phyloP scores from a whole-genome alignment of 1,140 invertebrate genomes.

The Aradophagus sp. region DNA sequence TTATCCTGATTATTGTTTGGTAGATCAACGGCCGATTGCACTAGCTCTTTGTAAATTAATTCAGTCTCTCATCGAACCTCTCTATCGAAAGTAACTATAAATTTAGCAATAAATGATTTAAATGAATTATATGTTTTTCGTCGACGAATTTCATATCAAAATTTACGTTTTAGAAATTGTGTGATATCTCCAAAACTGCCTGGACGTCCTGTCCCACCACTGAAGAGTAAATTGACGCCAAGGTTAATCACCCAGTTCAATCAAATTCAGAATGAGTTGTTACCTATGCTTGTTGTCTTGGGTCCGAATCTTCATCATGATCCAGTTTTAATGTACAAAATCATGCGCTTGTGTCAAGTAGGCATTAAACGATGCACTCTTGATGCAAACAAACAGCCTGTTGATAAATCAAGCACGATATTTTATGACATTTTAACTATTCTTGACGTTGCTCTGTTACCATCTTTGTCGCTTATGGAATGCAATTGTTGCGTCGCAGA shows the following conservation, averaged over 20 bases:
- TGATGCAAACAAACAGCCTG: conserved; percentile 66
- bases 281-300: conserved; percentile 90
- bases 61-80: conserved; percentile 88
- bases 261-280: conserved; percentile 84
- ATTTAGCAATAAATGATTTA: background rate
- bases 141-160: conserved; percentile 3
- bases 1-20: conserved; percentile 87
- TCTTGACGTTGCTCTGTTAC: conserved; percentile 90
- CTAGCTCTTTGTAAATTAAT: conserved; percentile 86
- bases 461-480: conserved; percentile 92
- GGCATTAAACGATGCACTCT: conserved; percentile 72
- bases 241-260: conserved; percentile 78
- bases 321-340: conserved; percentile 91
- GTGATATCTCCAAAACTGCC: conserved; percentile 82
- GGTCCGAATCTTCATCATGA: conserved; percentile 92
- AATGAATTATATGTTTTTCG: too few species aligned
- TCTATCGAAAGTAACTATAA: conserved; percentile 85
- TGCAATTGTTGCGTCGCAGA: conserved; percentile 97
- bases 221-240: conserved; percentile 79
- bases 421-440: conserved; percentile 89
- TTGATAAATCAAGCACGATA: conserved; percentile 73
- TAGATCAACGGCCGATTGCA: conserved; percentile 87
- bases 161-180: conserved; percentile 78
- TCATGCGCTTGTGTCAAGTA: conserved; percentile 79
- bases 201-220: conserved; percentile 76